These are phyloP conservation scores for Corvus cornix DNA, from an alignment of 2,113 vertebrate genomes.

Conservation along the genomic window DNA sequence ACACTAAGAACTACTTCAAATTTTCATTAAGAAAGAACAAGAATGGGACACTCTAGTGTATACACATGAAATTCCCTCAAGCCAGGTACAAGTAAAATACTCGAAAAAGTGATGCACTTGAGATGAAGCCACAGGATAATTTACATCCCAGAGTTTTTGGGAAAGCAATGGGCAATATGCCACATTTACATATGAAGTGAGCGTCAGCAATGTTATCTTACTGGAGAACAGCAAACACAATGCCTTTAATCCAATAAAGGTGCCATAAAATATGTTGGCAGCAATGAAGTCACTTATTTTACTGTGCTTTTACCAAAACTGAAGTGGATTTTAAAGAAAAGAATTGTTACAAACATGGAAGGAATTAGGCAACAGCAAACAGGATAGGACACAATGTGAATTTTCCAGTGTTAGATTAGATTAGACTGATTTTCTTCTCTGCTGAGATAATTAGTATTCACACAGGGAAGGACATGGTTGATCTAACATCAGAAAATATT, in stretches of 20 bases:
- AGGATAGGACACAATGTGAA: neutral
- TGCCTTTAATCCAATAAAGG: neutral
- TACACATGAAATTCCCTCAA: neutral
- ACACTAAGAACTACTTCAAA: neutral
- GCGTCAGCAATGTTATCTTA: neutral
- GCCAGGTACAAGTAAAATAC: neutral
- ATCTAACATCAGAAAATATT: neutral
- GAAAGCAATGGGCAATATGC: neutral
- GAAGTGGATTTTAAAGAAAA: neutral
- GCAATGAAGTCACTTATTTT: neutral
- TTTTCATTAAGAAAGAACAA: neutral
- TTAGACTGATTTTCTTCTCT: neutral
- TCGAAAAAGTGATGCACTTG: neutral
- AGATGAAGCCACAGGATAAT: neutral
- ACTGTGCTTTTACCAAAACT: neutral
- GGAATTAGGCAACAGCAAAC: neutral
- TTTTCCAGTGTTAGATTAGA: neutral
- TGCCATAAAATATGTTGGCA: neutral
- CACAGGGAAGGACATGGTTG: neutral
- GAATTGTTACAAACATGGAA: neutral
- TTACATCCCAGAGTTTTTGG: neutral
- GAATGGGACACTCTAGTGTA: neutral
- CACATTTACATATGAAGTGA: neutral
- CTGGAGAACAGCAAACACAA: neutral
- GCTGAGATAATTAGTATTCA: neutral